Evolutionary conservation across 30 jellyfish, hydroid and myxozoan species (phyloP), one percentile per base, ranked within the genome.

Genomic region (Hydractinia symbiolongicarpus): DNA sequence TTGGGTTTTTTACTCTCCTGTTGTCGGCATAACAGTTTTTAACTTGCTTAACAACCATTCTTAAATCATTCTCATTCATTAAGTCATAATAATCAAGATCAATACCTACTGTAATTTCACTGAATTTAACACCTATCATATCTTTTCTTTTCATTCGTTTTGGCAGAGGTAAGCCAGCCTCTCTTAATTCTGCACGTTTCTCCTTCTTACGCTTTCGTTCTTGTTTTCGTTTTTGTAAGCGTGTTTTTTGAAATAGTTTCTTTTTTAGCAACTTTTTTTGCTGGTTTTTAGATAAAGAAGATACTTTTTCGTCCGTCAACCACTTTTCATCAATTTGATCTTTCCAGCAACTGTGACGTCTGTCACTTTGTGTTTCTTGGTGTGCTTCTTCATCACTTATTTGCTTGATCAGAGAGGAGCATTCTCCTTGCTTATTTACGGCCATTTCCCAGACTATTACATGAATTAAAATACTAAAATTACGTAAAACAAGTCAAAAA

Each of bases 201-300:
- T 61, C 83, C 50, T 79, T 79, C 50, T 66, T 62, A 6, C 83
- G 50, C 17, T 21, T 8, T 4, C 87, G 85, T 53, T 79, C 87
- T 7, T 66, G 84, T 67, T 79, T 62, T 19, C 87, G 57, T 79
- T 66, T 79, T 54, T 79, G 84, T 7, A 19, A 56, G 5, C 87
- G 82, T 79, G 52, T 79, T 7, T 67, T 8, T 44, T 16, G 71
- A 66, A 53, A 58, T 14, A 79, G 49, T 61, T 84, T 81, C 66
- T 71, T 72, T 66, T 89, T 89, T 54, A 84, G 84, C 66, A 83
- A 67, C 55, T 89, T 89, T 44, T 89, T 89, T 57, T 67, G 82
- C 56, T 89, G 86, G 78, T 56, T 89, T 67, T 89, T 89, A 9
- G 96, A 89, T n/a, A 84, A 55, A 49, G 53, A 56, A 16, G 54